Base-by-base conservation (phyloP, 2,113 vertebrate genomes). In the Fulica atra region DNA sequence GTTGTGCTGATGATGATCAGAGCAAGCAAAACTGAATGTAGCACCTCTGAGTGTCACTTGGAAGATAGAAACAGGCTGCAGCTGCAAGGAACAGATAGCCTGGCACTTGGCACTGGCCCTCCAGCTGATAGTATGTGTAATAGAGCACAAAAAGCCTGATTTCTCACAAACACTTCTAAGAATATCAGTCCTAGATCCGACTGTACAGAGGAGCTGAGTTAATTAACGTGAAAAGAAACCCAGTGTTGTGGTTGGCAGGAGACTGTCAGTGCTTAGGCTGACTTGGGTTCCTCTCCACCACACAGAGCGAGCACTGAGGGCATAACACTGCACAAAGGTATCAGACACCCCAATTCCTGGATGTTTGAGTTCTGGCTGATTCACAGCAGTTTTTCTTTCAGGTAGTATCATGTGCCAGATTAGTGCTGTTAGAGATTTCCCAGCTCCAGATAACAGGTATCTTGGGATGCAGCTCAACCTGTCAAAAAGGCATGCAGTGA, bases 261-360 rank as follows among this genome's bases (percentile, higher is more conserved):
- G 68, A 23, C 3, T 44, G 25, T 42, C 21, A 16, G 48, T 17
- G 68, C 28, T 54, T 5, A 13, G 63, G 25, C 38, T 82, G 66
- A 15, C 61, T 42, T 0, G 0, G 13, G 63, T 6, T 80, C 36
- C n/a, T 35, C 56, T 53, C 36, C 33, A 12, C 13, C 50, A 46
- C 0, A 0, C 42, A 64, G 56, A n/a, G 28, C 1, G 4, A 59
- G 26, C 17, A 17, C 13, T 68, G 14, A 40, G 31, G 71, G 33
- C 11, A 6, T 17, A 2, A 46, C 13, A 17, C 31, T 48, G 16
- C 5, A 1, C 6, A 65, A 25, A 63, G 31, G 18, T 14, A 61
- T 20, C 50, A 33, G n/a, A 20, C 51, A 93, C 20, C 16, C 16
- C 0, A 38, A 35, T 33, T 63, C n/a, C 65, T 48, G 9, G 11